These are phyloP conservation scores for Microctenopoma stevenorrisi DNA, from an alignment of 2,797 vertebrate species.

Conservation along the genomic window DNA sequence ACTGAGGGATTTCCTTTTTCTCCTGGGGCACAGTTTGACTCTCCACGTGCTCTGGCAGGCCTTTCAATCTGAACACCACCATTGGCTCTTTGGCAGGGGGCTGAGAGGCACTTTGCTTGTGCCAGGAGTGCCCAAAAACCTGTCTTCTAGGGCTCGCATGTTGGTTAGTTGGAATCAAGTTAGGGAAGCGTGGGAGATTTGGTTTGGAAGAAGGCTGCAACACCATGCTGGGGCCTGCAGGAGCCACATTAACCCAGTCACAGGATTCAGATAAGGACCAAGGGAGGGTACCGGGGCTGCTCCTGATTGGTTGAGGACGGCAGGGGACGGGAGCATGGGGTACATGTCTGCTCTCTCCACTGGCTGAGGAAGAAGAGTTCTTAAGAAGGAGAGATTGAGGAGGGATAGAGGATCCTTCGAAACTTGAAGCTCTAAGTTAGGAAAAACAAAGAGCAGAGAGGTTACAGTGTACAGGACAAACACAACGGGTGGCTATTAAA, in stretches of 20 bases:
- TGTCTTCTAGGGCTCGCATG: slow-evolving; percentile 38
- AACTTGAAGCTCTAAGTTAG: slow-evolving; percentile 48
- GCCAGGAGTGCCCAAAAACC: slow-evolving; percentile 42
- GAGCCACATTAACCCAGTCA: slow-evolving; percentile 68
- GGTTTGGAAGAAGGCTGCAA: slow-evolving; percentile 44
- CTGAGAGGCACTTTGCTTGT: slow-evolving; percentile 28
- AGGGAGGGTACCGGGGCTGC: slow-evolving; percentile 41
- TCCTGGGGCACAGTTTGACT: slow-evolving; percentile 42
- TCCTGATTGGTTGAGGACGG: slow-evolving; percentile 77
- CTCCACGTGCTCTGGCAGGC: slow-evolving; percentile 47
- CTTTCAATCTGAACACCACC: slow-evolving; percentile 62
- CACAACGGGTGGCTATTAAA: too few relatives aligned
- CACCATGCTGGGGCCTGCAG: slow-evolving; percentile 25
- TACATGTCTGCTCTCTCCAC: slow-evolving; percentile 62
- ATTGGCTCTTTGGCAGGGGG: slow-evolving; percentile 51
- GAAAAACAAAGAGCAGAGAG: slow-evolving; percentile 12
- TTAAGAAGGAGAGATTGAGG: slow-evolving; percentile 42
- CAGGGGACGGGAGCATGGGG: slow-evolving; percentile 74
- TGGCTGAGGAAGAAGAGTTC: slow-evolving; percentile 34
- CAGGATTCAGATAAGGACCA: slow-evolving; percentile 74
- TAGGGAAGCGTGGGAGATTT: slow-evolving; percentile 54
- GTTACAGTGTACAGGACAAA: background rate
- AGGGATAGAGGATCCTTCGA: slow-evolving; percentile 47
- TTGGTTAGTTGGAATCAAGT: slow-evolving; percentile 46
- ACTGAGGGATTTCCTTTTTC: slow-evolving; percentile 30